These are phyloP conservation scores for Charaxes varanes DNA, from an alignment of 1,140 invertebrate genomes.

Conservation along the genomic window DNA sequence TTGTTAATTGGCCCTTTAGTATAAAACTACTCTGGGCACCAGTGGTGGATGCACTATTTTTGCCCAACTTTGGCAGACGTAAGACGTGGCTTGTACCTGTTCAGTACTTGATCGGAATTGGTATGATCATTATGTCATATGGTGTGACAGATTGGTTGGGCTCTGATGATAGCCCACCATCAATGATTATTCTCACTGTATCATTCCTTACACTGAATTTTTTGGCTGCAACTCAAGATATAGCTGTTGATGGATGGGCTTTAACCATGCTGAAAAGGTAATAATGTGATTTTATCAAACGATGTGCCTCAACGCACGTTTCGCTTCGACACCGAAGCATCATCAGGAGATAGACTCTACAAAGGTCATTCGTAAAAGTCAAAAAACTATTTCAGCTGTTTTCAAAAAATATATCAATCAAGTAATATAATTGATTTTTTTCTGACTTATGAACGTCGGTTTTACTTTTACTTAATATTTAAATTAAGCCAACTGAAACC, in stretches of 20 bases:
- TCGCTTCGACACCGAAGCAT: too few species aligned
- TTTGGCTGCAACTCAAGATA: slow-evolving; percentile 98
- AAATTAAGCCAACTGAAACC: too few species aligned
- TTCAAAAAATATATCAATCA: too few species aligned
- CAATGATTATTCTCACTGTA: slow-evolving; percentile 86
- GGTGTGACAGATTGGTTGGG: slow-evolving; percentile 86
- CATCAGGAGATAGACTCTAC: too few species aligned
- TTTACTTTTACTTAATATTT: too few species aligned
- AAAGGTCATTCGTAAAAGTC: too few species aligned
- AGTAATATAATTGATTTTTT: too few species aligned
- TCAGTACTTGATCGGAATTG: slow-evolving; percentile 88
- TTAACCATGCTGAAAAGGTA: slow-evolving; percentile 97
- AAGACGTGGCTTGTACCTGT: slow-evolving; percentile 98
- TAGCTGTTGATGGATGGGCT: slow-evolving; percentile 99
- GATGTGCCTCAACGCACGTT: too few species aligned
- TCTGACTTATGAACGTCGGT: too few species aligned
- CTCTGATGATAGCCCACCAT: slow-evolving; percentile 78
- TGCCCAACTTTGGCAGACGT: slow-evolving; percentile 87
- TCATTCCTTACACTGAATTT: slow-evolving; percentile 96
- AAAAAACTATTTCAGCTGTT: too few species aligned
- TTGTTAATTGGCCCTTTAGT: slow-evolving; percentile 98
- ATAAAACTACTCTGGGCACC: slow-evolving; percentile 99
- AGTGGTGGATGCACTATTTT: slow-evolving; percentile 95
- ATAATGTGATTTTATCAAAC: too few species aligned
- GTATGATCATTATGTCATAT: slow-evolving; percentile 89